Evolutionary conservation across 2,797 vertebrate species (phyloP).

Genomic region (Silurus lanzhouensis): DNA sequence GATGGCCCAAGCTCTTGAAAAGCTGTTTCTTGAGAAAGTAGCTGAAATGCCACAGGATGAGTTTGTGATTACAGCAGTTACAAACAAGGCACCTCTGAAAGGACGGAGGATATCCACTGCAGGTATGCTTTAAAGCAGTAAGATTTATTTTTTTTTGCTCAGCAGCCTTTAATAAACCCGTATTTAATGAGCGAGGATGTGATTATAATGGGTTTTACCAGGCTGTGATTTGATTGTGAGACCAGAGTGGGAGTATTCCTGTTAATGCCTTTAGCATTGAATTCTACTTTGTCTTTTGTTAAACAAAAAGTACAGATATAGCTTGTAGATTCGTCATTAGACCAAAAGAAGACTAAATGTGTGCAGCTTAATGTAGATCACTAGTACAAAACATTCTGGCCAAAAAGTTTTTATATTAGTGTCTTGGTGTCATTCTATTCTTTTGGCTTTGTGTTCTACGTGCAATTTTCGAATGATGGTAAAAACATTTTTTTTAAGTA

Average conservation of each 20-base stretch:
- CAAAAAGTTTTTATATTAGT: not conserved
- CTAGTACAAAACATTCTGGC: not conserved
- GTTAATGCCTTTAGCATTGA: not conserved
- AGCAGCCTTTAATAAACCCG: not conserved
- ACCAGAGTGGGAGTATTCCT: not conserved
- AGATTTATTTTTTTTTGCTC: not conserved
- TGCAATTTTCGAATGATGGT: not conserved
- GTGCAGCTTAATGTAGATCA: not conserved
- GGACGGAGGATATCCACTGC: constrained; percentile 64
- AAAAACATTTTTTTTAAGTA: not conserved
- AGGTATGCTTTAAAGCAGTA: constrained; percentile 57
- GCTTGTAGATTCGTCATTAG: not conserved
- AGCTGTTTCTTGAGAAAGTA: constrained; percentile 84
- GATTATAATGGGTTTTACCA: not conserved
- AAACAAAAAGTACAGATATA: not conserved
- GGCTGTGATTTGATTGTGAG: not conserved
- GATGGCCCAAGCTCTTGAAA: constrained; percentile 92
- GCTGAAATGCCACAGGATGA: constrained; percentile 87
- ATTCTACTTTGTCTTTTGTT: not conserved
- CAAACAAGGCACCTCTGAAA: constrained; percentile 73
- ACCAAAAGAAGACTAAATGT: not conserved
- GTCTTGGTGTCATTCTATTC: not conserved
- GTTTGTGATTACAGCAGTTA: constrained; percentile 60
- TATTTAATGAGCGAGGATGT: not conserved
- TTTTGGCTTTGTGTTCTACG: not conserved